Conservation (phyloP, 1,140 invertebrate genomes). For the Bursaphelenchus mucronatus region DNA sequence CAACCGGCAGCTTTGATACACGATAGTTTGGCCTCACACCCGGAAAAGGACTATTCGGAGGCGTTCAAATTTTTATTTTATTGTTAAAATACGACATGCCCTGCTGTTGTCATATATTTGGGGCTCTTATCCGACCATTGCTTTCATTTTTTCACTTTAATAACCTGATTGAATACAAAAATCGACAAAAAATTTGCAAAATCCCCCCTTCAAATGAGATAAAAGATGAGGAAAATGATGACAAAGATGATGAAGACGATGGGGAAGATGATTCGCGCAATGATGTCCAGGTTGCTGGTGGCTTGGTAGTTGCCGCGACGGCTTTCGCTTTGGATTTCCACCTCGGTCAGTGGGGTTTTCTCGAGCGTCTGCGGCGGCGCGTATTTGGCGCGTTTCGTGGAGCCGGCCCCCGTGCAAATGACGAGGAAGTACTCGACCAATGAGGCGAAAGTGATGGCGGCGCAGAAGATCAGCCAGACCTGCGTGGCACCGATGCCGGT, state of each 20-base stretch:
- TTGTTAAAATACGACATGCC: too few species aligned
- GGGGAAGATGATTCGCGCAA: constrained; percentile 52
- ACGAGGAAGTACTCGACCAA: constrained; percentile 46
- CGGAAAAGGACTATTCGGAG: too few species aligned
- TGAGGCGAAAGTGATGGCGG: constrained; percentile 36
- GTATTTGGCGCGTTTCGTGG: constrained; percentile 1
- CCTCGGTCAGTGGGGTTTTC: not conserved
- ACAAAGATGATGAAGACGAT: constrained; percentile 50
- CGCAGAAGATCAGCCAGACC: constrained; percentile 40
- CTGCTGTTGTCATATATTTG: too few species aligned
- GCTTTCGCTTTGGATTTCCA: constrained; percentile 24
- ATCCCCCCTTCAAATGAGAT: constrained; percentile 33
- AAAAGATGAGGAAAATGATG: constrained; percentile 51
- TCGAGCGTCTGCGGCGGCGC: constrained; percentile 16
- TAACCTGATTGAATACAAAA: not conserved
- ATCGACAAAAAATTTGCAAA: not conserved
- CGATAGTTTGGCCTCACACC: too few species aligned
- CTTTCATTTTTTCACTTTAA: too few species aligned
- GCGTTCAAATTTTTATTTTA: too few species aligned
- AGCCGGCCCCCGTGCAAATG: constrained; percentile 19
- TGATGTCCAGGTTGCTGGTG: constrained; percentile 44
- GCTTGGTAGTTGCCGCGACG: constrained; percentile 5
- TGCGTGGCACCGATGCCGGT: constrained; percentile 23
- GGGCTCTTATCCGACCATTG: too few species aligned
- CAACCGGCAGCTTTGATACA: too few species aligned